Conservation (phyloP, 2,888 invertebrate species). For the Acrocera orbiculus region DNA sequence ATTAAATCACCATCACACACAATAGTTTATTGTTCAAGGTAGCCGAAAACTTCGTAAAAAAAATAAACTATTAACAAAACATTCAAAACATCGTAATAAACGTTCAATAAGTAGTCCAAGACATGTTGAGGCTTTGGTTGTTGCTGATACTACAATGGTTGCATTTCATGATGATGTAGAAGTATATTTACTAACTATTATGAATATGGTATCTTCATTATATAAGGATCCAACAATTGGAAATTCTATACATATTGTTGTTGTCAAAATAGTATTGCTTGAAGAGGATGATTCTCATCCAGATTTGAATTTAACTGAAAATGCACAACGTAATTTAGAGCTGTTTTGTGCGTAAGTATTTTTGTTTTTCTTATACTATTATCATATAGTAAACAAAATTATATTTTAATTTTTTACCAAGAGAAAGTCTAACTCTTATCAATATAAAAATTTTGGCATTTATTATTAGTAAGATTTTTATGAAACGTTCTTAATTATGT, state of each 20-base stretch:
- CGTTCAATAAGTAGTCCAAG: constrained; percentile 58
- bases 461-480: too few relatives aligned
- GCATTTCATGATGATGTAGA: constrained; percentile 73
- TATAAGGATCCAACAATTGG: constrained; percentile 79
- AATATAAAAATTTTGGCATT: too few relatives aligned
- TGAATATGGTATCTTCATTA: constrained; percentile 82
- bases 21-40: constrained; percentile 29
- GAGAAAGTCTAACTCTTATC: too few relatives aligned
- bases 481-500: too few relatives aligned
- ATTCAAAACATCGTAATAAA: constrained; percentile 22
- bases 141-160: constrained; percentile 75
- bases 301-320: constrained; percentile 53
- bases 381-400: too few relatives aligned
- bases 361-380: constrained; percentile 3
- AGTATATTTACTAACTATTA: constrained; percentile 73
- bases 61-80: constrained; percentile 13
- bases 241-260: constrained; percentile 77
- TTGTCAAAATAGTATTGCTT: constrained; percentile 66
- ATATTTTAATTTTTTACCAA: too few relatives aligned
- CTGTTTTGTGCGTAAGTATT: constrained; percentile 52
- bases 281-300: constrained; percentile 40
- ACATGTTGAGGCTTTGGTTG: constrained; percentile 72
- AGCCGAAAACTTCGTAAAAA: constrained; percentile 25
- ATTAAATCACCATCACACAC: background rate
- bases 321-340: constrained; percentile 65